Evolutionary conservation across 1,140 invertebrate genomes (phyloP), one percentile per base, ranked within the genome.

Genomic region (Zophobas atratus): DNA sequence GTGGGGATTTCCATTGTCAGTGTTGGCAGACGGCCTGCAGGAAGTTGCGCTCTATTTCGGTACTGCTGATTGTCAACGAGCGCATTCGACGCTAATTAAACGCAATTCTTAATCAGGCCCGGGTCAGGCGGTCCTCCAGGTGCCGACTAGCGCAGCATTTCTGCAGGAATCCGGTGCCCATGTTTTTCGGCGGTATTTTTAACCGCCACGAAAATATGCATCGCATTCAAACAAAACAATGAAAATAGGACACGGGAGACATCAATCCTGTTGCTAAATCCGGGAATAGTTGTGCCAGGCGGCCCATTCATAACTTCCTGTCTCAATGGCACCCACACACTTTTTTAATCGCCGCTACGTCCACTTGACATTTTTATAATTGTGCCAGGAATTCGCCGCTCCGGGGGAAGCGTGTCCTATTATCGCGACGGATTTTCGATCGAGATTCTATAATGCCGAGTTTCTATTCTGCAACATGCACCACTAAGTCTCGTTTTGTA

Each of bases 401-500:
- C 3, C 3, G 43, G 43, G 43, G 3, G 43, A 46, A 4, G 3
- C 43, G 43, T 8, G 43, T 8, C 3, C 3, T 46, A 46, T 46
- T 46, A 82, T 82, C 74, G 80, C 49, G 20, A 60, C 80, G 82
- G 80, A 82, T 82, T 82, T 82, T 55, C 80, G 82, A 82, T 81
- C 77, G 80, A 79, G 67, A 79, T 81, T 82, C 75, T 80, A 82
- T 83, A 83, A 83, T 83, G 75, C 82, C 75, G 75, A 51, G 48
- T 63, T 76, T 78, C 81, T 75, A 83, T 83, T 83, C 81, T 79
- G 76, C 75, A 81, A 80, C 82, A 83, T 80, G 82, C 77, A 60
- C 80, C 60, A 76, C 77, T 82, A 83, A 83, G 81, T 82, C 81
- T 76, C 79, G 81, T 82, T 67, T 83, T 83, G 78, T 82, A 83